These are phyloP conservation scores for Lerema accius DNA, from an alignment of 1,140 invertebrate species.

Conservation along the genomic window DNA sequence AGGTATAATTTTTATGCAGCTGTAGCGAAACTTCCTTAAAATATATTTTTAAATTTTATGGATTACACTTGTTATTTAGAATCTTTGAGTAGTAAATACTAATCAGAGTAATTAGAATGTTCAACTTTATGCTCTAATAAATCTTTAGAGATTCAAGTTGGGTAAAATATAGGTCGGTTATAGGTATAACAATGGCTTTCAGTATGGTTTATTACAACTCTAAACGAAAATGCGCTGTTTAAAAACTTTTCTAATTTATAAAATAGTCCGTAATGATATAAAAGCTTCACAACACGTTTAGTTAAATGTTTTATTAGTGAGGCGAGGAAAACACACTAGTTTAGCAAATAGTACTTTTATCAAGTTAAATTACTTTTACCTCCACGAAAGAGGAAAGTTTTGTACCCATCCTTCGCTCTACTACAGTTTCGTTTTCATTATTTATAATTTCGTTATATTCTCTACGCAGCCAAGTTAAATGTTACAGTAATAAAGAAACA, in stretches of 20 bases:
- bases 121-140: too few species aligned
- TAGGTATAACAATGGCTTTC: constrained; percentile 18
- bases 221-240: constrained; percentile 40
- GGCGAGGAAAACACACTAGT: constrained; percentile 48
- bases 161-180: constrained; percentile 16
- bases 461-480: not conserved
- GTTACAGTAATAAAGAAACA: too few species aligned
- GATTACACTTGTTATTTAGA: too few species aligned
- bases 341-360: constrained; percentile 54
- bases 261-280: constrained; percentile 46
- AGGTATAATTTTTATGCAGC: too few species aligned
- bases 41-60: too few species aligned
- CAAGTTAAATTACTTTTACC: constrained; percentile 54
- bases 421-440: constrained; percentile 36
- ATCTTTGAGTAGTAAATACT: too few species aligned
- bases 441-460: constrained; percentile 34
- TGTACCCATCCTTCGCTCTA: constrained; percentile 41
- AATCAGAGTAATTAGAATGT: too few species aligned
- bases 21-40: too few species aligned
- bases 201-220: constrained; percentile 25
- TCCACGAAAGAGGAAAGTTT: constrained; percentile 46
- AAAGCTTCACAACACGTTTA: constrained; percentile 43
- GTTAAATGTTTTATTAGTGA: constrained; percentile 52
- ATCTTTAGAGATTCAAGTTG: too few species aligned
- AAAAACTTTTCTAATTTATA: constrained; percentile 50